phyloP scores from a whole-genome alignment of 2,888 invertebrate genomes.

The Stenodema calcarata region DNA sequence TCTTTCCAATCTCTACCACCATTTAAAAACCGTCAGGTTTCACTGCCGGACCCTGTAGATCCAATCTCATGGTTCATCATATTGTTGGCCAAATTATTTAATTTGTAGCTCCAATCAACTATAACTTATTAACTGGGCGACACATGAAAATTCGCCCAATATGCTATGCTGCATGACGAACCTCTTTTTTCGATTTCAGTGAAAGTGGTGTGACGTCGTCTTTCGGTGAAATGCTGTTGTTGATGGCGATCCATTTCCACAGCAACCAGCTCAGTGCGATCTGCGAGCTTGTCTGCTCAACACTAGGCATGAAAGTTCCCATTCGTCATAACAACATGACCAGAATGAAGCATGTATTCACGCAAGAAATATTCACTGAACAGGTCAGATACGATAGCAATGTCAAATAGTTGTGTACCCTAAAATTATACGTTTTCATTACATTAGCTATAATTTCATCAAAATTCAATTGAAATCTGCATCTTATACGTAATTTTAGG shows the following conservation, averaged over 20 bases:
- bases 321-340: conserved; percentile 86
- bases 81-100: too few relatives aligned
- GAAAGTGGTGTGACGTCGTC: conserved; percentile 85
- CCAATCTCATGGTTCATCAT: too few relatives aligned
- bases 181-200: conserved; percentile 61
- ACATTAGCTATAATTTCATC: too few relatives aligned
- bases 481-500: conserved; percentile 62
- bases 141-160: too few relatives aligned
- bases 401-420: neutral
- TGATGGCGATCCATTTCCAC: conserved; percentile 97
- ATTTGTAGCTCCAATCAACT: too few relatives aligned
- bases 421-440: too few relatives aligned
- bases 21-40: too few relatives aligned
- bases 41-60: too few relatives aligned
- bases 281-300: conserved; percentile 90
- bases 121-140: too few relatives aligned
- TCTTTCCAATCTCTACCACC: too few relatives aligned
- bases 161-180: too few relatives aligned
- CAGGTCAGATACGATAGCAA: conserved; percentile 69
- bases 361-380: conserved; percentile 95
- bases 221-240: conserved; percentile 92
- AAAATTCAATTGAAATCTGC: too few relatives aligned
- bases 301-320: conserved; percentile 89
- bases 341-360: conserved; percentile 91
- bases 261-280: conserved; percentile 92